These are phyloP conservation scores for Acropora tenuis DNA, from an alignment of 64 coral and sea anemone genomes.

Conservation along the genomic window DNA sequence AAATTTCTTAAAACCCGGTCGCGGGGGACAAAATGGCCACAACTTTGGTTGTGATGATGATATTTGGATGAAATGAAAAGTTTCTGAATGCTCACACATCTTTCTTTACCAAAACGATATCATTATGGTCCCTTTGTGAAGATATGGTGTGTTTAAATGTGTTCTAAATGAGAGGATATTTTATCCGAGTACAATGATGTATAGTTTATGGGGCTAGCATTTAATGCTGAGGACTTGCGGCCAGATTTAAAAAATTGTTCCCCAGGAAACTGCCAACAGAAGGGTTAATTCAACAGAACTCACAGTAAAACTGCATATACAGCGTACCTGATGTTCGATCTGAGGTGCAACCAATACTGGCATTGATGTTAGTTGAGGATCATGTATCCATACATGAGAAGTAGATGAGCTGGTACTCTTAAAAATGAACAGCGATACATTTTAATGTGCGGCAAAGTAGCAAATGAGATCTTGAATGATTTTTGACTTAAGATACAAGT, in stretches of 20 bases:
- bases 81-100: neutral
- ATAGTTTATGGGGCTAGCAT: constrained; percentile 19
- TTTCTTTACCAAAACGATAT: neutral
- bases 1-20: too few species aligned
- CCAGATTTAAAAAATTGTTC: neutral
- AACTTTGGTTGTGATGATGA: neutral
- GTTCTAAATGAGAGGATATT: neutral
- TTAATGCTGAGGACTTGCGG: neutral
- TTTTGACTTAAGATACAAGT: neutral
- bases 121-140: neutral
- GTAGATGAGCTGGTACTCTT: neutral
- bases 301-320: neutral
- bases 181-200: constrained; percentile 14
- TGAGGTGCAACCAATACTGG: neutral
- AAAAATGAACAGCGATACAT: neutral
- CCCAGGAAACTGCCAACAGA: constrained; percentile 26
- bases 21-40: neutral
- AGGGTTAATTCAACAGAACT: constrained; percentile 17
- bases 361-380: neutral
- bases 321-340: neutral
- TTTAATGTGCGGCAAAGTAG: neutral
- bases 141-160: neutral
- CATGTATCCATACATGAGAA: neutral
- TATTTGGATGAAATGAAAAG: constrained; percentile 14
- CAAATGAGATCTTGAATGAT: neutral